Percentiles rank a stretch among this genome's conserved stretches.
Conservation (phyloP, 2,113 vertebrate genomes). For the Hippocampus mohnikei region DNA sequence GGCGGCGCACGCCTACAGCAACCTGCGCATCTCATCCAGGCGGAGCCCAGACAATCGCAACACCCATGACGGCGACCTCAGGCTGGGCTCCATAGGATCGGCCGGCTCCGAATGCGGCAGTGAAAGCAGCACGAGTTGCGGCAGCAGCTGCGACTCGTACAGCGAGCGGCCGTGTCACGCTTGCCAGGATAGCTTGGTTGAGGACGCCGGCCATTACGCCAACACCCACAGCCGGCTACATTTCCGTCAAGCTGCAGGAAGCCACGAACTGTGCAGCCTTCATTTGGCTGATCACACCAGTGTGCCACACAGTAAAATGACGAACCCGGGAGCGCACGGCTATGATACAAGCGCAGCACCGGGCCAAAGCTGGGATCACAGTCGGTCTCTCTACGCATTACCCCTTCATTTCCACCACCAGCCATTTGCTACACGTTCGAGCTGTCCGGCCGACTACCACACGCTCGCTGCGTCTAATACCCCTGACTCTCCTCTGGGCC, state of each 20-base stretch:
- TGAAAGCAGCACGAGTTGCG: conserved; percentile 87
- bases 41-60: conserved; percentile 85
- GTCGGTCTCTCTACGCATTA: conserved; percentile 80
- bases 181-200: conserved; percentile 79
- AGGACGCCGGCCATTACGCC: conserved; percentile 80
- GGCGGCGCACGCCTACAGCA: conserved; percentile 82
- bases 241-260: conserved; percentile 66
- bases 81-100: conserved; percentile 82
- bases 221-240: conserved; percentile 71
- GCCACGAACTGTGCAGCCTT: conserved; percentile 76
- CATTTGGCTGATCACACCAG: conserved; percentile 73
- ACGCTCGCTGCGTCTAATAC: conserved; percentile 63
- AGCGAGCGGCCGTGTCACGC: conserved; percentile 80
- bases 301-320: conserved; percentile 75
- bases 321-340: conserved; percentile 65
- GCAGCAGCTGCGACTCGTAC: conserved; percentile 87
- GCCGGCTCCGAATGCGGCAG: conserved; percentile 92
- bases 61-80: conserved; percentile 81
- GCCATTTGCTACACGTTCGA: conserved; percentile 74
- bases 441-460: conserved; percentile 86
- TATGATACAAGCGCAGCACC: conserved; percentile 79
- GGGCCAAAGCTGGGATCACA: conserved; percentile 79
- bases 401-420: conserved; percentile 85
- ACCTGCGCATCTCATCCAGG: conserved; percentile 78
- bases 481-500: conserved; percentile 77